These are phyloP conservation scores for Hydropsyche betteni DNA, from an alignment of 2,888 invertebrate species.

Conservation along the genomic window DNA sequence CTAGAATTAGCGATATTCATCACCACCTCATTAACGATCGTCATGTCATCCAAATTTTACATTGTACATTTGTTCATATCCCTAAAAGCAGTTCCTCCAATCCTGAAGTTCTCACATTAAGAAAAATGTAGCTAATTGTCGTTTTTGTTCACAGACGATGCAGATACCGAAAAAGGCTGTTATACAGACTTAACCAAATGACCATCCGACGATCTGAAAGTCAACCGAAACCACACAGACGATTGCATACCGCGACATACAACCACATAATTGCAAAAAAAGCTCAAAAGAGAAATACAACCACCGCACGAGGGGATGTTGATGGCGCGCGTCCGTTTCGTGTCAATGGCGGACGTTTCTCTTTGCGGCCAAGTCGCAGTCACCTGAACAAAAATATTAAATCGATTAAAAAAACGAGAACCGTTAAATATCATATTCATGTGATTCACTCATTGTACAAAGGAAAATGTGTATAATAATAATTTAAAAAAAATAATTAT, in stretches of 20 bases:
- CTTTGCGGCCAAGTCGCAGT: not conserved
- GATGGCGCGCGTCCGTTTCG: too few species aligned
- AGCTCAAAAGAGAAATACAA: not conserved
- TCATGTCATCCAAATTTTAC: too few species aligned
- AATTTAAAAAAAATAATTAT: conserved; percentile 34
- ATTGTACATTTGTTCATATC: too few species aligned
- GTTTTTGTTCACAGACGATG: conserved; percentile 43
- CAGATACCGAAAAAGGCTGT: conserved; percentile 36
- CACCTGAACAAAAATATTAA: not conserved
- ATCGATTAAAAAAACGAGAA: conserved; percentile 24
- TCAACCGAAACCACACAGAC: not conserved
- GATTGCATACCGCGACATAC: not conserved
- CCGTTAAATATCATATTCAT: conserved; percentile 46
- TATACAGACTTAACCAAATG: conserved; percentile 9
- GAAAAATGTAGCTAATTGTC: not conserved
- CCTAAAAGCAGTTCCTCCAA: not conserved
- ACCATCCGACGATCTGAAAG: conserved; percentile 12
- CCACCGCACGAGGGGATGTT: too few species aligned
- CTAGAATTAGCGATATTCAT: too few species aligned
- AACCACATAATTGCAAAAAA: conserved; percentile 4
- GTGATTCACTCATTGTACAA: conserved; percentile 50
- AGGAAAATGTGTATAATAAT: conserved; percentile 47
- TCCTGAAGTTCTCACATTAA: conserved; percentile 9
- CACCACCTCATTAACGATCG: too few species aligned
- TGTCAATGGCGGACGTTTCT: too few species aligned